A percentile compares a stretch with the other conserved stretches of the same genome.
Conservation (phyloP, 2,797 vertebrate genomes). For the Gorsachius magnificus region DNA sequence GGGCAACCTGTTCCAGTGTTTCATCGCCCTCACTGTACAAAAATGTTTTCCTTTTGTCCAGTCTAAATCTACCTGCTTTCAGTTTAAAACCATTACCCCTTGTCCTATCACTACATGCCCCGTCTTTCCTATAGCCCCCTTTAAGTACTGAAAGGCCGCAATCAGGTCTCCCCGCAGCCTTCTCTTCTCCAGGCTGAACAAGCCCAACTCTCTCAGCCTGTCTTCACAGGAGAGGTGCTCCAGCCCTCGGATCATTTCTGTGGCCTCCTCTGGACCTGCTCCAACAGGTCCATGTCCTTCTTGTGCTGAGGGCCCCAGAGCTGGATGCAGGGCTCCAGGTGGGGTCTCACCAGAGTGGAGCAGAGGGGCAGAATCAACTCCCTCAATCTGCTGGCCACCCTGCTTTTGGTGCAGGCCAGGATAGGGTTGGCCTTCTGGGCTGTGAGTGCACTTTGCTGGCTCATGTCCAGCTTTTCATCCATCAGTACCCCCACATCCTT, state of each 20-base stretch:
- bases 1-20: not conserved
- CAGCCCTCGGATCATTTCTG: not conserved
- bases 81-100: not conserved
- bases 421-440: not conserved
- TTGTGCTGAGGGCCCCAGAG: not conserved
- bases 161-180: not conserved
- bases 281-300: not conserved
- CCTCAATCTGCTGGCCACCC: accelerated
- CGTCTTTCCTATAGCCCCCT: not conserved
- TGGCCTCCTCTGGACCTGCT: not conserved
- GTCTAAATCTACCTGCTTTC: not conserved
- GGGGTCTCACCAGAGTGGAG: not conserved
- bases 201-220: not conserved
- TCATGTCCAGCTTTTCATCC: not conserved
- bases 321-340: not conserved
- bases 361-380: not conserved
- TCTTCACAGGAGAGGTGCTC: not conserved
- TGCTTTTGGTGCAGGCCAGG: not conserved
- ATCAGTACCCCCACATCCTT: not conserved
- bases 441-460: accelerated
- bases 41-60: not conserved
- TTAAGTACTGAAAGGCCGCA: not conserved
- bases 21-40: not conserved
- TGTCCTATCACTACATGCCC: not conserved
- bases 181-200: not conserved